Conservation (phyloP, 2,888 invertebrate genomes). For the Ceriagrion tenellum region DNA sequence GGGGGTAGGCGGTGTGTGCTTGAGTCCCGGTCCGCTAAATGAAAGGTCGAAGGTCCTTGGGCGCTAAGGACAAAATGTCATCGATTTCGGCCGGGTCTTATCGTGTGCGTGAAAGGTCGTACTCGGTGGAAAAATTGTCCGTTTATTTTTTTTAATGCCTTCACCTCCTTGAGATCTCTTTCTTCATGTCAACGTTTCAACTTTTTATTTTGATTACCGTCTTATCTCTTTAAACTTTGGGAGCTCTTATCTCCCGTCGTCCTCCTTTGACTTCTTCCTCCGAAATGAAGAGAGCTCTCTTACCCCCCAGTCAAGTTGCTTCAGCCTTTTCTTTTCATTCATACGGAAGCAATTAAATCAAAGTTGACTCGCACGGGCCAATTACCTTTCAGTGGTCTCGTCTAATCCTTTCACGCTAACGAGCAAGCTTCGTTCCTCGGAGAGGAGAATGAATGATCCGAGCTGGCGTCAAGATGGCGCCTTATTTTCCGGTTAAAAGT, state of each 20-base stretch:
- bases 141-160: not conserved
- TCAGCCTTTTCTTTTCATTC: not conserved
- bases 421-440: not conserved
- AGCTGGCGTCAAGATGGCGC: not conserved
- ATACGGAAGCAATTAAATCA: not conserved
- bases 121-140: not conserved
- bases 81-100: not conserved
- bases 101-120: not conserved
- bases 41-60: too few species aligned
- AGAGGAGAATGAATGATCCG: not conserved
- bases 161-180: not conserved
- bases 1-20: too few species aligned
- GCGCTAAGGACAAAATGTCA: too few species aligned
- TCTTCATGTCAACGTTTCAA: not conserved
- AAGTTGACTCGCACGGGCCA: not conserved
- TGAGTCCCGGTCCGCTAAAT: too few species aligned
- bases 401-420: not conserved
- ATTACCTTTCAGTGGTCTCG: not conserved
- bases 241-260: not conserved
- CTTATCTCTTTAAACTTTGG: not conserved
- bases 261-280: not conserved
- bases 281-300: not conserved
- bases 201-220: not conserved
- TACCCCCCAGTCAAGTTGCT: not conserved
- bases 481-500: not conserved